Evolutionary conservation across 2,888 invertebrate species (phyloP), one percentile per base, ranked within the genome.

Genomic region (Heteropelma amictum): DNA sequence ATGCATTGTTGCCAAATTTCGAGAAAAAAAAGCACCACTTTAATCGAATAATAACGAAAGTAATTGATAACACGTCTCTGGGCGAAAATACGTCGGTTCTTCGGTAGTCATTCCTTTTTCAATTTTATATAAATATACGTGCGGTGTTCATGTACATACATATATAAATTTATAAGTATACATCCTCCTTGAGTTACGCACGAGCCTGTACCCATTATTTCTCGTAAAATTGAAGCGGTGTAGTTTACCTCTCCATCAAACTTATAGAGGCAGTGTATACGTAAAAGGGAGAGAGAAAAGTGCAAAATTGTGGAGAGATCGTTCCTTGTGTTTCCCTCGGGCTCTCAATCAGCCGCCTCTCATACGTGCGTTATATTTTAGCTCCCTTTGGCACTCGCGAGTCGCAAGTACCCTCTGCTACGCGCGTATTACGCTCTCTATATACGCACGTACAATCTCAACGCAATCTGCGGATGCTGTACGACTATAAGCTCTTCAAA

Each of bases 361-460:
- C 21, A 53, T 65, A 65, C 53, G 65, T 54, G n/a, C n/a, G 65
- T 45, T 65, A 65, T 65, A 65, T 65, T 65, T 65, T 65, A 53
- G 42, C 65, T 54, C 65, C 65, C 51, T 26, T 40, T 38, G 33
- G 61, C n/a, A 8, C 30, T 6, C 30, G 30, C 30, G 30, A 8
- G 54, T 28, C 10, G 12, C n/a, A 17, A 54, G 65, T 45, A 40
- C 45, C 63, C 51, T 63, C 2, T 26, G 6, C 26, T 12, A 26
- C n/a, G n/a, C n/a, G n/a, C 26, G 40, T 53, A 42, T 45, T 45
- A 45, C 38, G 49, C 40, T 26, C 49, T 40, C 28, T 63, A 71
- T 40, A 56, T 33, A 64, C 65, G 51, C 58, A 53, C 64, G 58
- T 65, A 58, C 64, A 64, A 56, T 64, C 51, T 56, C 19, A 51